Percentiles rank a stretch among this genome's conserved stretches.
Conservation (phyloP, 1,140 invertebrate species). For the Dinothrombium tinctorium region DNA sequence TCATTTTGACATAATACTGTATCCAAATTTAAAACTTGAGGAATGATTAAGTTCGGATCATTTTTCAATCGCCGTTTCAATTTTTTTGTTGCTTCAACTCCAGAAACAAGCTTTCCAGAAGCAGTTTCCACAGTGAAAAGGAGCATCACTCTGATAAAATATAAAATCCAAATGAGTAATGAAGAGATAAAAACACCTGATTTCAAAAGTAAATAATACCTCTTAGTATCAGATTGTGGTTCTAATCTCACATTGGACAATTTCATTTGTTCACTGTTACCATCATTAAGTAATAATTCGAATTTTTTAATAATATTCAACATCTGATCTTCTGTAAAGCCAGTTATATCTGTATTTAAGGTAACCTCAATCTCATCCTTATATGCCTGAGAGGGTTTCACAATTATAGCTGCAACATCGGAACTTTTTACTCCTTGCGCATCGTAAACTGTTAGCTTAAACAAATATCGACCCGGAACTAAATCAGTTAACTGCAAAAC, state of each 20-base stretch:
- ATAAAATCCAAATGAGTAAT: background rate
- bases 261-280: background rate
- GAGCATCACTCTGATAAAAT: background rate
- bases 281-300: conserved; percentile 39
- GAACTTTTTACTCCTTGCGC: conserved; percentile 53
- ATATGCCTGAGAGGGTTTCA: conserved; percentile 44
- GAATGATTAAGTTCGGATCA: conserved; percentile 42
- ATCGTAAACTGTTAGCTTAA: conserved; percentile 62
- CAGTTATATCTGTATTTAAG: conserved; percentile 32
- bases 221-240: background rate
- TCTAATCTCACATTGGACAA: background rate
- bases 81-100: conserved; percentile 31
- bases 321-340: conserved; percentile 41
- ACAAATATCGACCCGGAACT: conserved; percentile 61
- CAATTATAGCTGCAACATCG: conserved; percentile 58
- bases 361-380: conserved; percentile 50
- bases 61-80: conserved; percentile 39
- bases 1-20: conserved; percentile 67
- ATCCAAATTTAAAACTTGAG: conserved; percentile 45
- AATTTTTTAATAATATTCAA: conserved; percentile 33
- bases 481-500: conserved; percentile 52
- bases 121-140: too few species aligned
- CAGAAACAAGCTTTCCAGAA: conserved; percentile 22
- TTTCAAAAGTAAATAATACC: too few species aligned
- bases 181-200: too few species aligned